Conservation (phyloP, 2,888 invertebrate species). For the Rhimphoctona megacephalus region DNA sequence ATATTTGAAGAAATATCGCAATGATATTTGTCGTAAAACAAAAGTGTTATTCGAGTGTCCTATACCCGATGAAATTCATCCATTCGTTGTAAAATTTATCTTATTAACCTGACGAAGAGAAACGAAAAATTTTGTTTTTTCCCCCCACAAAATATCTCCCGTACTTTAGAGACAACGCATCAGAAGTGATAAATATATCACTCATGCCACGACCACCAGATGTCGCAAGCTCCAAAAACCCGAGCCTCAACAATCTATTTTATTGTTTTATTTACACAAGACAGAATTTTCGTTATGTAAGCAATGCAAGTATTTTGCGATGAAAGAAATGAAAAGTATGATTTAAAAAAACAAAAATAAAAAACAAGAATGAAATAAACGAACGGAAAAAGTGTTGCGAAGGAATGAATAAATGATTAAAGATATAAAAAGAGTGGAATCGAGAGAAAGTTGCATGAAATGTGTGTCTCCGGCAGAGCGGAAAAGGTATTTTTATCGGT, state of each 20-base stretch:
- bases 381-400: neutral
- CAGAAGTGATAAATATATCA: neutral
- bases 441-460: slow-evolving; percentile 42
- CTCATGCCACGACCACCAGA: neutral
- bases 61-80: slow-evolving; percentile 32
- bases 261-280: slow-evolving; percentile 29
- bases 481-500: slow-evolving; percentile 24
- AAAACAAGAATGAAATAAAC: neutral
- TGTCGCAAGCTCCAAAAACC: slow-evolving; percentile 39
- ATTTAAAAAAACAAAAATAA: neutral
- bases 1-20: slow-evolving; percentile 29
- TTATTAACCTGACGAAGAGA: neutral
- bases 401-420: slow-evolving; percentile 31
- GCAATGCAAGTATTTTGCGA: slow-evolving; percentile 23
- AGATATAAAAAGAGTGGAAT: slow-evolving; percentile 35
- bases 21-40: slow-evolving; percentile 31
- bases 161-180: neutral
- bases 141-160: neutral
- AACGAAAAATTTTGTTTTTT: slow-evolving; percentile 9
- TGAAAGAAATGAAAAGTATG: slow-evolving; percentile 39
- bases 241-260: slow-evolving; percentile 47
- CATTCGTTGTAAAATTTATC: slow-evolving; percentile 2
- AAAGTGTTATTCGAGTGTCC: slow-evolving; percentile 47
- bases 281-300: slow-evolving; percentile 20
- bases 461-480: slow-evolving; percentile 24